These are phyloP conservation scores for Podiceps cristatus DNA, from an alignment of 2,113 vertebrate genomes.

Conservation along the genomic window DNA sequence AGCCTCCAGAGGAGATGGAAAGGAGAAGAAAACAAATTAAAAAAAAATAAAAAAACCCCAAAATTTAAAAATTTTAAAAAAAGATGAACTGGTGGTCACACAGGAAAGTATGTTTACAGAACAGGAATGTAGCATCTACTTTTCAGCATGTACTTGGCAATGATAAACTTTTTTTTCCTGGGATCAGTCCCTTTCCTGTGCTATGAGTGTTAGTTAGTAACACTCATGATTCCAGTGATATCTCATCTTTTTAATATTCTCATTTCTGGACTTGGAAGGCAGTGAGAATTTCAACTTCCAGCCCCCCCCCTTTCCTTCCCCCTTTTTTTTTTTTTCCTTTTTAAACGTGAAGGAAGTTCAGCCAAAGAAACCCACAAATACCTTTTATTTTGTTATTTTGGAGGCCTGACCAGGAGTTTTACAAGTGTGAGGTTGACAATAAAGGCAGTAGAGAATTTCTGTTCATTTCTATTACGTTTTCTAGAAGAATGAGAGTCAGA, in stretches of 20 bases:
- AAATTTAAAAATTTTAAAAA: too few relatives aligned
- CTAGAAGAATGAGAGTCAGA: neutral
- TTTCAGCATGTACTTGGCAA: neutral
- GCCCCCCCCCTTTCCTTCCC: too few relatives aligned
- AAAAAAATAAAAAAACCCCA: too few relatives aligned
- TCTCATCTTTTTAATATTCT: neutral
- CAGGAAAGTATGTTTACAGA: neutral
- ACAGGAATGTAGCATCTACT: accelerated
- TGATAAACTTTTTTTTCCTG: neutral
- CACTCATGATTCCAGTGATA: neutral
- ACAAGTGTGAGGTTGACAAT: neutral
- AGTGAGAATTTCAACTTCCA: neutral
- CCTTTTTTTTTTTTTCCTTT: too few relatives aligned
- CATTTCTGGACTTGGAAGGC: neutral
- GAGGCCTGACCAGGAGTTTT: neutral
- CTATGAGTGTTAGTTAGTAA: neutral
- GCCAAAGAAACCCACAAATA: neutral
- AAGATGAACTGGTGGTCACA: neutral
- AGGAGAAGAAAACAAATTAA: too few relatives aligned
- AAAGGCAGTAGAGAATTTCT: neutral
- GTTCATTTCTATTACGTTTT: neutral
- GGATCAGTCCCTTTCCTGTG: neutral
- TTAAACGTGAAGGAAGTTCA: neutral
- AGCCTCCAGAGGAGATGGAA: neutral
- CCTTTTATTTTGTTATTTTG: neutral